A percentile compares a stretch with the other conserved stretches of the same genome.
Evolutionary conservation across 2,797 vertebrate species (phyloP).

Genomic region (Botia almorhae): DNA sequence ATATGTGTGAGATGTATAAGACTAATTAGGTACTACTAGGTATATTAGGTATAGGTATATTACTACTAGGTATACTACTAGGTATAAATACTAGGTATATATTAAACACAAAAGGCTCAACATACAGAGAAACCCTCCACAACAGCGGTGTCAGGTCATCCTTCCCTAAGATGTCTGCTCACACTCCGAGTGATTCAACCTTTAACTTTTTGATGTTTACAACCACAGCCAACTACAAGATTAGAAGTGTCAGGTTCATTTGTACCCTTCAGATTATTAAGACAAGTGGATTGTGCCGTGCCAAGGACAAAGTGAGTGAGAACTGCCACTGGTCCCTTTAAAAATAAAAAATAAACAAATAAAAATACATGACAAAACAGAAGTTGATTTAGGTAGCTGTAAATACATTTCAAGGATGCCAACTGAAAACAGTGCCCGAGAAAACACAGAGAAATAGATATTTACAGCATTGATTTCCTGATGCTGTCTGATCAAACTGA

Average conservation of each 20-base stretch:
- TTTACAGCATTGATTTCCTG: conserved; percentile 2
- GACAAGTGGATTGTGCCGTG: no score
- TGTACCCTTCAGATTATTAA: neutral
- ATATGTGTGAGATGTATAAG: no score
- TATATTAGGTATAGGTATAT: no score
- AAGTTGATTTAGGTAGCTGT: neutral
- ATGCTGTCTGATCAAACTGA: conserved; percentile 17
- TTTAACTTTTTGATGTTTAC: neutral
- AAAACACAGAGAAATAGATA: neutral
- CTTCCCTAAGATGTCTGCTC: neutral
- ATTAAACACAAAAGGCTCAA: neutral
- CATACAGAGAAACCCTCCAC: conserved; percentile 11
- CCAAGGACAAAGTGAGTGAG: no score
- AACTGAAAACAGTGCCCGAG: neutral
- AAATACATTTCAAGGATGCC: neutral
- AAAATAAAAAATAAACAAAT: neutral
- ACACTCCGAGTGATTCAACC: neutral
- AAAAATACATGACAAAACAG: neutral
- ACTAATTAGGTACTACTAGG: no score
- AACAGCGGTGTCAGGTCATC: neutral
- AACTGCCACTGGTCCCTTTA: no score
- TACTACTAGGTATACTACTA: no score
- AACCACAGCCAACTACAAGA: neutral
- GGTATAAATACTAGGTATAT: no score
- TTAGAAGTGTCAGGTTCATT: neutral